phyloP scores from a whole-genome alignment of 2,888 invertebrate species.

The Nysson spinosus region DNA sequence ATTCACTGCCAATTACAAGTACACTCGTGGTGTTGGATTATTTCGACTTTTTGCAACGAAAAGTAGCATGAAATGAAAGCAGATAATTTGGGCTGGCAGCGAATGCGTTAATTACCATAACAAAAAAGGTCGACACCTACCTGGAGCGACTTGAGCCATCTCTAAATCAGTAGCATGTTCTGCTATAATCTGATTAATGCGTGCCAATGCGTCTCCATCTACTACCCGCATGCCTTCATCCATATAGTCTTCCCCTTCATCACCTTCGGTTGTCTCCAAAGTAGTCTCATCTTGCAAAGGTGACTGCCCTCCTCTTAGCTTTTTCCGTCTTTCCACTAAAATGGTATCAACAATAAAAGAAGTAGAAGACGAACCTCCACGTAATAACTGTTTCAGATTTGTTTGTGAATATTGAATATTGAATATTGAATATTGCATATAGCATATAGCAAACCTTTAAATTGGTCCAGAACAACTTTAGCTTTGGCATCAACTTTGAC shows the following conservation, averaged over 20 bases:
- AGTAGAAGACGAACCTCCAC: no score
- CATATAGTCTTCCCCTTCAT: constrained; percentile 83
- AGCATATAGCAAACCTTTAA: no score
- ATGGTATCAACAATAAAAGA: background rate
- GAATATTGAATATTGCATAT: no score
- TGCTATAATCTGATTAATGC: constrained; percentile 88
- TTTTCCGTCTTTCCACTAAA: constrained; percentile 81
- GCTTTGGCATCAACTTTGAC: constrained; percentile 99
- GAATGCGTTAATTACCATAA: no score
- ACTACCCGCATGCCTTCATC: constrained; percentile 87
- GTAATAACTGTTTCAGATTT: no score
- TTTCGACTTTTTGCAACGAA: no score
- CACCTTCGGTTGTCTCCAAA: constrained; percentile 79
- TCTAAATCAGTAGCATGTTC: constrained; percentile 82
- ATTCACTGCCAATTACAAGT: no score
- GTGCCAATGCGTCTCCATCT: constrained; percentile 86
- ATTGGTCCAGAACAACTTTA: constrained; percentile 94
- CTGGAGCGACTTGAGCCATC: constrained; percentile 72
- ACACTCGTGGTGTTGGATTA: no score
- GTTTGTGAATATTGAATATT: no score
- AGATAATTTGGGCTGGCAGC: no score
- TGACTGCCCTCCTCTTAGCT: constrained; percentile 80
- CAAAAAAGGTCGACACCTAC: constrained; percentile 46
- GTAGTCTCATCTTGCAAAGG: constrained; percentile 81
- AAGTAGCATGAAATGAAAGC: no score